A percentile compares a stretch with the other conserved stretches of the same genome.
Conservation (phyloP, 2,113 vertebrate species). For the Vanacampus margaritifer region DNA sequence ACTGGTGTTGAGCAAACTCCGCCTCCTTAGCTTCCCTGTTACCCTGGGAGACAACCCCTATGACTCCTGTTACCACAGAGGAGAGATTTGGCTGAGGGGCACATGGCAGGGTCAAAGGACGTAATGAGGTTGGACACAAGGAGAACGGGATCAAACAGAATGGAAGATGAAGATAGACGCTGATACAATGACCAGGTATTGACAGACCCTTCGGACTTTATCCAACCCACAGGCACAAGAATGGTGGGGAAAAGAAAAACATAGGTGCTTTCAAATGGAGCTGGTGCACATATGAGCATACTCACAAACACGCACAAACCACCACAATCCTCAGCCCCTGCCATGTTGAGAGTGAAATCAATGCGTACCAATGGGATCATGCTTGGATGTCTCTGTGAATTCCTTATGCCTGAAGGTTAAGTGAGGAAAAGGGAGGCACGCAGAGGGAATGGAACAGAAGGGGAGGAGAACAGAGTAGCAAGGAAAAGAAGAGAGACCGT, state of each 20-base stretch:
- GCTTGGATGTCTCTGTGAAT: conserved; percentile 53
- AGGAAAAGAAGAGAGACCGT: conserved; percentile 37
- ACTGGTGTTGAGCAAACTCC: conserved; percentile 21
- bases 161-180: conserved; percentile 65
- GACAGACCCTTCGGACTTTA: conserved; percentile 59
- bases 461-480: conserved; percentile 29
- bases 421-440: conserved; percentile 44
- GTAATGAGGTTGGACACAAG: conserved; percentile 58
- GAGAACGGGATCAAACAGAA: conserved; percentile 70
- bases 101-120: conserved; percentile 53
- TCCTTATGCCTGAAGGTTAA: conserved; percentile 63
- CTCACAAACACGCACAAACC: conserved; percentile 19
- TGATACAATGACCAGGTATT: conserved; percentile 68
- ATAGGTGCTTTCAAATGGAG: conserved; percentile 52
- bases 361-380: conserved; percentile 56
- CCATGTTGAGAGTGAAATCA: conserved; percentile 56
- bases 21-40: conserved; percentile 12
- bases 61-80: conserved; percentile 17
- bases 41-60: conserved; percentile 33
- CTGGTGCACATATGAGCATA: conserved; percentile 42
- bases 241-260: conserved; percentile 41
- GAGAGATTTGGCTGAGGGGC: conserved; percentile 22
- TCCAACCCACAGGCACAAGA: conserved; percentile 43
- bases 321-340: conserved; percentile 29
- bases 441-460: conserved; percentile 35